Conservation (phyloP, 2,888 invertebrate genomes). For the Oithona nana region DNA sequence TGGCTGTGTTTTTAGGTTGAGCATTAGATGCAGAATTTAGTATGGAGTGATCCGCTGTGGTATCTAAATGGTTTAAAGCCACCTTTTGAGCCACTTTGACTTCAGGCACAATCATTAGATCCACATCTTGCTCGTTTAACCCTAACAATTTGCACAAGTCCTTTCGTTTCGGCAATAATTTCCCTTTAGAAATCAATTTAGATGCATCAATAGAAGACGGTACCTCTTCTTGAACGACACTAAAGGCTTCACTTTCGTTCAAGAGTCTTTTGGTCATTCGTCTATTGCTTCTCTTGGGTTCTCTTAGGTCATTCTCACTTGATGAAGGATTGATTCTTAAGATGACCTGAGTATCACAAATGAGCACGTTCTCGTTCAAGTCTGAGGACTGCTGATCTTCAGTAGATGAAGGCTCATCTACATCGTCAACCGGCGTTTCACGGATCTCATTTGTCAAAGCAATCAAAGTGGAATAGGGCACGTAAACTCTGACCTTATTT, state of each 20-base stretch:
- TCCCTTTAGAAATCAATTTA: too few species aligned
- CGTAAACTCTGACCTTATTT: not conserved
- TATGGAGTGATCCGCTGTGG: not conserved
- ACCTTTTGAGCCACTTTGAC: slow-evolving; percentile 3
- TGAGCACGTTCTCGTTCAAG: not conserved
- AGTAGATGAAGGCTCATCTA: not conserved
- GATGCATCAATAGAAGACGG: too few species aligned
- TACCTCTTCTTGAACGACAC: too few species aligned
- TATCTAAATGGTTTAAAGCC: not conserved
- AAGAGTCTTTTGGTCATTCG: not conserved
- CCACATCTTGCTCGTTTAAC: not conserved
- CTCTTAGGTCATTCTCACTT: not conserved
- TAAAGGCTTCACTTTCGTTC: not conserved
- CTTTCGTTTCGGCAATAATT: not conserved
- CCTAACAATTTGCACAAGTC: slow-evolving; percentile 9
- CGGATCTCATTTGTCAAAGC: not conserved
- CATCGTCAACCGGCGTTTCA: not conserved
- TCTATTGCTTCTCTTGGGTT: not conserved
- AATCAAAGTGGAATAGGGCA: not conserved
- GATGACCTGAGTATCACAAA: slow-evolving; percentile 1
- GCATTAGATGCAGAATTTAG: not conserved
- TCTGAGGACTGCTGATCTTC: too few species aligned
- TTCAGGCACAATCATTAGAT: not conserved
- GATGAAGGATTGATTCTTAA: not conserved
- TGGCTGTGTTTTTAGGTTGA: not conserved